Percentiles rank a stretch among this genome's conserved stretches.
Conservation (phyloP, 2,888 invertebrate species). For the Eupelmus urozonus region DNA sequence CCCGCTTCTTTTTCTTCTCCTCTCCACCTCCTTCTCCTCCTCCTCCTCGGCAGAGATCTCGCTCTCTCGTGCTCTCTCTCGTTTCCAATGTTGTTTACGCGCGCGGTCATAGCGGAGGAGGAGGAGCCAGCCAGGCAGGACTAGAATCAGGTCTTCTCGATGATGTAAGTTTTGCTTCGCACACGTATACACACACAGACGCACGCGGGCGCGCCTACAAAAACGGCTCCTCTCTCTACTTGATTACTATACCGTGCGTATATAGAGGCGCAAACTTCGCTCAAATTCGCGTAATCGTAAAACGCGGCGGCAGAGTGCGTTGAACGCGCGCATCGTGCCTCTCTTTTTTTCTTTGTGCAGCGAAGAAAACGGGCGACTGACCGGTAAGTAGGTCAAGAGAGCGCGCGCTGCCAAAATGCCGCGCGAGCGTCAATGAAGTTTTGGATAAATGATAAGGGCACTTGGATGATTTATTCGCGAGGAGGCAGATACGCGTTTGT, state of each 20-base stretch:
- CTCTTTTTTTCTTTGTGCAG: background rate
- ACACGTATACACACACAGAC: background rate
- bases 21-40: conserved; percentile 35
- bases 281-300: conserved; percentile 15
- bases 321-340: background rate
- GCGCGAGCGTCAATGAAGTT: background rate
- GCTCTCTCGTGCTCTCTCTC: no score
- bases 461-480: no score
- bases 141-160: conserved; percentile 21
- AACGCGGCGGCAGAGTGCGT: conserved; percentile 3
- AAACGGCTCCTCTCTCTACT: background rate
- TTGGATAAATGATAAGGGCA: conserved; percentile 18
- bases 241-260: conserved; percentile 9
- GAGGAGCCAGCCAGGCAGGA: background rate
- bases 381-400: conserved; percentile 50
- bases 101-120: conserved; percentile 70
- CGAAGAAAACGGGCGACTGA: conserved; percentile 18
- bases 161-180: conserved; percentile 47
- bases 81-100: conserved; percentile 74
- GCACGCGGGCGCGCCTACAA: background rate
- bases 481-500: background rate
- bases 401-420: conserved; percentile 9
- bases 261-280: background rate
- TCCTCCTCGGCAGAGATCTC: conserved; percentile 61
- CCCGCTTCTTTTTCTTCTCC: conserved; percentile 39